phyloP scores from a whole-genome alignment of 2,113 vertebrate species.

The Myiagra hebetior region DNA sequence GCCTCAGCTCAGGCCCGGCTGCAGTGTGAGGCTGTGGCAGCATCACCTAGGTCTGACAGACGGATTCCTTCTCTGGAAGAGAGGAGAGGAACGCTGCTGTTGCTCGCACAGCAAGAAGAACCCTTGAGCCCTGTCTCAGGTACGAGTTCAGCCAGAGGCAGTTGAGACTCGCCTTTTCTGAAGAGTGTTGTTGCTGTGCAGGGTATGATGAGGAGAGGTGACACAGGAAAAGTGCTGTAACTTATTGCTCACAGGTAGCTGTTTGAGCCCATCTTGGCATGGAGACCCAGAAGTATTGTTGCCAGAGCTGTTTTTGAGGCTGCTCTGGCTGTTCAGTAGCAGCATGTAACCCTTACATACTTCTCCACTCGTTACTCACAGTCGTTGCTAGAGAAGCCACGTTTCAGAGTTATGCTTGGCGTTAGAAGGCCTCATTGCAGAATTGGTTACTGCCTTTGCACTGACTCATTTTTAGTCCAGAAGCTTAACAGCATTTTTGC shows the following conservation, averaged over 20 bases:
- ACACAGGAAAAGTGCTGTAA: background rate
- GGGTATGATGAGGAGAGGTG: accelerated
- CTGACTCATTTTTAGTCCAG: background rate
- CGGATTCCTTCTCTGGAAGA: background rate
- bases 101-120: background rate
- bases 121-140: background rate
- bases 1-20: background rate
- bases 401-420: accelerated
- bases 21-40: background rate
- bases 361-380: accelerated
- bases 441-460: background rate
- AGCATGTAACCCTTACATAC: background rate
- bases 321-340: background rate
- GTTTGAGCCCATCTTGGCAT: background rate
- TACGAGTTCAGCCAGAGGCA: background rate
- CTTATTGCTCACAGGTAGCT: background rate
- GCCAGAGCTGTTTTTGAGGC: background rate
- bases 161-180: background rate
- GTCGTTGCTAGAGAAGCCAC: accelerated
- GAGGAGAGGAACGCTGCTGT: background rate
- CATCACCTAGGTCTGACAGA: background rate
- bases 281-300: background rate
- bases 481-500: background rate
- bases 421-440: background rate
- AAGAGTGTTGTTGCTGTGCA: background rate